Conservation (phyloP, 2,113 vertebrate genomes). For the Ptilorrhoa leucosticta region DNA sequence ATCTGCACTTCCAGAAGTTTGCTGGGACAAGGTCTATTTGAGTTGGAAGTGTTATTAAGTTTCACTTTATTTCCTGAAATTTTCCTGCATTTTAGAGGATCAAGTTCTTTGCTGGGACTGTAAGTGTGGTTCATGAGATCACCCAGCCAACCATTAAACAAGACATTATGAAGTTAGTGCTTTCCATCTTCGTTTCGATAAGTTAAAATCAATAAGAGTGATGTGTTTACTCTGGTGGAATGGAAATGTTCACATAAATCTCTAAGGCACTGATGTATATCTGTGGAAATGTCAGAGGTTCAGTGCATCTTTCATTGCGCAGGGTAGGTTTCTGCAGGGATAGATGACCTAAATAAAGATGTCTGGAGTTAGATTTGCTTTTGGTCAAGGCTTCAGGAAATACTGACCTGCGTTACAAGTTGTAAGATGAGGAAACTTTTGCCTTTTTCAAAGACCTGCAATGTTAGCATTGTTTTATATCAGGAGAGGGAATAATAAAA, state of each 20-base stretch:
- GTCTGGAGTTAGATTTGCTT: not conserved
- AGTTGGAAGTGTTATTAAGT: not conserved
- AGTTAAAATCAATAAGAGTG: conserved; percentile 17
- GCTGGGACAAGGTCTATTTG: not conserved
- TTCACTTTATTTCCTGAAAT: not conserved
- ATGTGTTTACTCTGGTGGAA: conserved; percentile 27
- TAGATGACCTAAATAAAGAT: not conserved
- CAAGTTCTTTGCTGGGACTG: not conserved
- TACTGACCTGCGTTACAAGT: not conserved
- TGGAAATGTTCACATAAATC: not conserved
- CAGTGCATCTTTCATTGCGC: not conserved
- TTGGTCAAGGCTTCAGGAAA: not conserved
- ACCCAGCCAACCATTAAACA: not conserved
- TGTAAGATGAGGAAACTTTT: not conserved
- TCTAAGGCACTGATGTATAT: not conserved
- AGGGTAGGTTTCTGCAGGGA: not conserved
- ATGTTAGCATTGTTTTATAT: not conserved
- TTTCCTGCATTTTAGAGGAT: not conserved
- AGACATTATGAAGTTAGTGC: not conserved
- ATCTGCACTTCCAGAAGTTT: not conserved
- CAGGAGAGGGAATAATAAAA: not conserved
- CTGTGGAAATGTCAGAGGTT: conserved; percentile 26
- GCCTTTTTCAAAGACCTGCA: not conserved
- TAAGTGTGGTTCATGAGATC: not conserved
- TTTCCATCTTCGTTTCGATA: not conserved